These are phyloP conservation scores for Pogonus chalceus DNA, from an alignment of 1,140 invertebrate species.

Conservation along the genomic window DNA sequence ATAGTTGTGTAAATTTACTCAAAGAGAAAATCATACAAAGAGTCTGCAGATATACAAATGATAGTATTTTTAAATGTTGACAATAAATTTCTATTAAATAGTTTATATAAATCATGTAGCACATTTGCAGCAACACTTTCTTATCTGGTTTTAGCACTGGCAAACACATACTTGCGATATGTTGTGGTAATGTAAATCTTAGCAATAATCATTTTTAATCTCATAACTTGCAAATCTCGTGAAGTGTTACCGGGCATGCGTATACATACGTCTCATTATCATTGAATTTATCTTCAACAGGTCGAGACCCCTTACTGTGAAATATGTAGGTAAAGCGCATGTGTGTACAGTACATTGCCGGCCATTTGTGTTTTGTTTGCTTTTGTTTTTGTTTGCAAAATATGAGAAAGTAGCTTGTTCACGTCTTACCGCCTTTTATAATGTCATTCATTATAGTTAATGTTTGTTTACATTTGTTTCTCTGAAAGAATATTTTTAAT, in stretches of 20 bases:
- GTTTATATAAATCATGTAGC: too few relatives aligned
- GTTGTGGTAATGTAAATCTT: background rate
- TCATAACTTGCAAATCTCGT: background rate
- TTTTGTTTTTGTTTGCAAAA: background rate
- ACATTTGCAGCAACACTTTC: background rate
- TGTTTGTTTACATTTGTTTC: background rate
- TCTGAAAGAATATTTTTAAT: background rate
- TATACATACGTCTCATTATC: conserved; percentile 1
- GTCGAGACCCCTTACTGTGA: conserved; percentile 1
- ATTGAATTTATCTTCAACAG: conserved; percentile 7
- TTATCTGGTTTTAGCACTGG: too few relatives aligned
- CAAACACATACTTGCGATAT: too few relatives aligned
- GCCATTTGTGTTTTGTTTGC: background rate
- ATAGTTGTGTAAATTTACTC: too few relatives aligned
- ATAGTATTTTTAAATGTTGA: too few relatives aligned
- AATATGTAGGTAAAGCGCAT: background rate
- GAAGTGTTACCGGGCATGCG: background rate
- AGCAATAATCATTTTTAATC: conserved; percentile 1
- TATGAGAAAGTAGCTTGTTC: background rate
- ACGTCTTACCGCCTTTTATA: background rate
- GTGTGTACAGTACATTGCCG: background rate
- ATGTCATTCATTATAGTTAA: background rate
- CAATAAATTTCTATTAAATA: too few relatives aligned
- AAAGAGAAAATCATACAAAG: too few relatives aligned
- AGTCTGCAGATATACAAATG: too few relatives aligned